Evolutionary conservation across 23 tunicate species (phyloP).

Genomic region (Botrylloides violaceus): DNA sequence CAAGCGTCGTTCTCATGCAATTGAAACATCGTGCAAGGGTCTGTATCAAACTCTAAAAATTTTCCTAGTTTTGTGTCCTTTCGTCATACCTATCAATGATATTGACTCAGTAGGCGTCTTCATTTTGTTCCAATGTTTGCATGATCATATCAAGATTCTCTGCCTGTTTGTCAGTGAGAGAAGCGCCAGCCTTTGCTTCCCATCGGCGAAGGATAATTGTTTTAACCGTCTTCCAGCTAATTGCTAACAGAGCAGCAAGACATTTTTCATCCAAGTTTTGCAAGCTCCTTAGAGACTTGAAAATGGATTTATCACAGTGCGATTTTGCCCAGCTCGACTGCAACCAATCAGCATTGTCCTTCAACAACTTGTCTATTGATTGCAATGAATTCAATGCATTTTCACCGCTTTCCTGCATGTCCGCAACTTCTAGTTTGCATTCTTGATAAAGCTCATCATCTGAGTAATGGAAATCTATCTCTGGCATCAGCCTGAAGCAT

Average conservation of each 20-base stretch:
- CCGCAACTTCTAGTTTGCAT: background rate
- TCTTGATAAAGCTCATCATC: background rate
- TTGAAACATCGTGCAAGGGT: too few relatives aligned
- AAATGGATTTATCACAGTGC: background rate
- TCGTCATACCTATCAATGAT: too few relatives aligned
- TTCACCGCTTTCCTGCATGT: background rate
- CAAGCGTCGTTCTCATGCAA: too few relatives aligned
- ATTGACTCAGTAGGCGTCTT: too few relatives aligned
- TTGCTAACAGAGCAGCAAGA: background rate
- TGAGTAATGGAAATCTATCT: background rate
- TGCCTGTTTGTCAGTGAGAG: constrained; percentile 1
- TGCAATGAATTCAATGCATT: background rate
- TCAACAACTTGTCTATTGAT: background rate
- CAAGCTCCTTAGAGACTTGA: background rate
- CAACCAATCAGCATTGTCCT: background rate
- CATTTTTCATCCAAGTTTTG: background rate
- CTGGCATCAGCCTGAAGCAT: background rate
- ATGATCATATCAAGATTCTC: background rate
- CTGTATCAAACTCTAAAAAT: too few relatives aligned
- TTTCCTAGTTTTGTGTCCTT: too few relatives aligned
- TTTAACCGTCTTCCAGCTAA: background rate
- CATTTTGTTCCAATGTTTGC: too few relatives aligned
- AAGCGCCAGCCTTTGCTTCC: constrained; percentile 13
- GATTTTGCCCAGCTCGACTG: background rate
- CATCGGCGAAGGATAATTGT: constrained; percentile 6